Conservation (phyloP, 2,113 vertebrate species). For the Phylloscopus trochilus region DNA sequence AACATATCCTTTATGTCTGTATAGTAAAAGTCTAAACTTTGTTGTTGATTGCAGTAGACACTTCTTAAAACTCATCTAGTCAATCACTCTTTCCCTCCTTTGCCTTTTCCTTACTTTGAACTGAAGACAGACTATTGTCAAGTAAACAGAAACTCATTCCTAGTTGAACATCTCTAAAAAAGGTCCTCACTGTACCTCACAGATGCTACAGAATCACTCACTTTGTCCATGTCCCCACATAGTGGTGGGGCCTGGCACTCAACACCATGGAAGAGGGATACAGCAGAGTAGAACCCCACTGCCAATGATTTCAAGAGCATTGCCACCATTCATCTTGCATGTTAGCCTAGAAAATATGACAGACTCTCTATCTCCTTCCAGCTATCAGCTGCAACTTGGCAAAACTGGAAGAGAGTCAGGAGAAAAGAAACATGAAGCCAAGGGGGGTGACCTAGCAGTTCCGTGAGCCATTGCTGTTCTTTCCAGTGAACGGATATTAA, state of each 20-base stretch:
- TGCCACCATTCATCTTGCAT: constrained; percentile 3
- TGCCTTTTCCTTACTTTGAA: not conserved
- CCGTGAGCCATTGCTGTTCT: constrained; percentile 1
- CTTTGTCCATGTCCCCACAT: not conserved
- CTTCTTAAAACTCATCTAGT: constrained; percentile 12
- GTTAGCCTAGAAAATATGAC: not conserved
- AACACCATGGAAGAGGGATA: not conserved
- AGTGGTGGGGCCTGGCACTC: not conserved
- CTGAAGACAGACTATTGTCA: not conserved
- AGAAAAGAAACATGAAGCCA: not conserved
- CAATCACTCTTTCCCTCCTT: constrained; percentile 6
- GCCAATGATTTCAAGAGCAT: not conserved
- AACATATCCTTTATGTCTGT: not conserved
- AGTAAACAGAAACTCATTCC: not conserved
- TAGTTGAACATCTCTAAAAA: not conserved
- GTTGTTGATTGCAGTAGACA: constrained; percentile 1
- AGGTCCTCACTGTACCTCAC: not conserved
- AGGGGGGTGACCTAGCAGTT: constrained; percentile 20
- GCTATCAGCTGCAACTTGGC: not conserved
- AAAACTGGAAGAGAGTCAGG: not conserved
- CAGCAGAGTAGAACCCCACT: not conserved
- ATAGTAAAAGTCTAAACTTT: not conserved
- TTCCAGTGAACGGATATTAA: not conserved
- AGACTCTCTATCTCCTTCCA: not conserved
- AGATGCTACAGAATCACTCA: not conserved